Evolutionary conservation across 2,113 vertebrate species (phyloP), one percentile per base, ranked within the genome.

Genomic region (Anguilla japonica): DNA sequence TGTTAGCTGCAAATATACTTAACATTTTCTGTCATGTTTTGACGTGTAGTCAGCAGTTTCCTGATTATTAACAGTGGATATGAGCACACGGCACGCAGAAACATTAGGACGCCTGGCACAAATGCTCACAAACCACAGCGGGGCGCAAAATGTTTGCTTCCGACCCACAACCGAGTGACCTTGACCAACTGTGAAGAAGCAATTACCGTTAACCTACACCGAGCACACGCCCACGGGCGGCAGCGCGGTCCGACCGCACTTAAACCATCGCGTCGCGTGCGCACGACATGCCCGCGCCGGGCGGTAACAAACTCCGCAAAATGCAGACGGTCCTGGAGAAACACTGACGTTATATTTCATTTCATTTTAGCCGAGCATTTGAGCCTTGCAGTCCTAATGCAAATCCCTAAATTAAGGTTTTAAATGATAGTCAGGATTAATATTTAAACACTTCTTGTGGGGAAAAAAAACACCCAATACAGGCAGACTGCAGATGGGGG

Each of bases 401-500:
- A 79, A 83, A 40, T 43, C 83, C 26, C 86, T 89, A 89, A 89
- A 91, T 90, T 84, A 87, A 88, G 85, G 82, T 60, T 82, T 82
- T 84, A 87, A 89, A 88, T 60, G 83, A 57, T 88, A 46, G 50
- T 40, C 20, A 15, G 89, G 90, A 95, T 95, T 94, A 95, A 94
- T 93, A 95, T 94, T 94, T 89, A 93, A 92, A 92, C 89, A 90
- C 87, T 82, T 87, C 80, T 91, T 90, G 84, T 85, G 87, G 6
- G 14, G 6, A 60, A 60, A 60, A 60, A 75, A 75, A n/a, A 93
- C 91, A 88, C 88, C 89, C 90, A 88, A 91, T 90, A 90, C 88
- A 91, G 89, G 93, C 88, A 90, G 94, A 93, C 92, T 95, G 92
- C 94, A 96, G 96, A 96, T 96, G 95, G 96, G 91, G 91, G 94